Conservation (phyloP, 2,797 vertebrate species). For the Xenentodon cancila region DNA sequence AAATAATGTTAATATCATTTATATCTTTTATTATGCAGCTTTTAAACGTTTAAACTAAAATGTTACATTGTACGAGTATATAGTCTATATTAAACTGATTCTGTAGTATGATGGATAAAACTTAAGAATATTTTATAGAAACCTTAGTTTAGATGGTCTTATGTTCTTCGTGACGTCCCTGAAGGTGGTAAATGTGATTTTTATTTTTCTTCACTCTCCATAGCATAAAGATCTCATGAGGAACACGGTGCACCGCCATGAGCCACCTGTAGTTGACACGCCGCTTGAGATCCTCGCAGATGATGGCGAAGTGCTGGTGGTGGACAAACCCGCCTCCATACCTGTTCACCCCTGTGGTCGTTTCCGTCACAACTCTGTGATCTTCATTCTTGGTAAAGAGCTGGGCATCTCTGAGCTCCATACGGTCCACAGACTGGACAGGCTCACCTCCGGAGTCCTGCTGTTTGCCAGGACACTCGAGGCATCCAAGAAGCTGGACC, state of each 20-base stretch:
- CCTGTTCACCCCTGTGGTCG: constrained; percentile 97
- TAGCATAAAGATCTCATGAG: constrained; percentile 94
- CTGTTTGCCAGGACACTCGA: constrained; percentile 92
- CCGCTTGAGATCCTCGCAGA: constrained; percentile 88
- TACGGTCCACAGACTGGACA: constrained; percentile 93
- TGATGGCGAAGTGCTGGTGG: constrained; percentile 90
- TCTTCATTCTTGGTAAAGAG: constrained; percentile 97
- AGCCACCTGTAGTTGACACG: constrained; percentile 90
- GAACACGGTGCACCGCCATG: constrained; percentile 96
- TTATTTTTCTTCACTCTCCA: background rate
- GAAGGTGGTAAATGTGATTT: background rate
- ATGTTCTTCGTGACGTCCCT: no score
- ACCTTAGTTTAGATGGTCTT: no score
- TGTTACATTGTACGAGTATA: no score
- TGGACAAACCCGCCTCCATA: constrained; percentile 95
- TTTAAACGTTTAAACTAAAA: no score
- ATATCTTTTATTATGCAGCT: no score
- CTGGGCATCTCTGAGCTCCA: constrained; percentile 88
- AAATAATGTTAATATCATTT: no score
- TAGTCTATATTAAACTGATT: no score
- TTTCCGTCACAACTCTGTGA: constrained; percentile 97
- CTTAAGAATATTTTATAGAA: no score
- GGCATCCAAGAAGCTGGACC: constrained; percentile 90
- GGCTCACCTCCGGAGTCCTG: constrained; percentile 95
- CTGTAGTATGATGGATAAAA: no score